Evolutionary conservation across 2,888 invertebrate species (phyloP).

Genomic region (Yponomeuta plumbellus): DNA sequence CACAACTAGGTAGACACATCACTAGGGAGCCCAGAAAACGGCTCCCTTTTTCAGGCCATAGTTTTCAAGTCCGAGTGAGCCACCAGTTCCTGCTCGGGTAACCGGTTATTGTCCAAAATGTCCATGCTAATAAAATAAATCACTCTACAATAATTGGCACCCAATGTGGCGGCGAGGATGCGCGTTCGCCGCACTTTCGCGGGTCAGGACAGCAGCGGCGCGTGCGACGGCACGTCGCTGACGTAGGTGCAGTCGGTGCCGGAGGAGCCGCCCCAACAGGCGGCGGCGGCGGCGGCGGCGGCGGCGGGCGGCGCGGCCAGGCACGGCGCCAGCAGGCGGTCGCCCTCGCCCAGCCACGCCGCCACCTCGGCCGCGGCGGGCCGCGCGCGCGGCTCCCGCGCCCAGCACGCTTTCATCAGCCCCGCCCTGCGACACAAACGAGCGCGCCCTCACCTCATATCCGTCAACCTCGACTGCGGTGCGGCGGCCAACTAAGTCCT

Average conservation of each 20-base stretch:
- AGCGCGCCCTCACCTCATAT: not conserved
- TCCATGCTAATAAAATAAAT: too few relatives aligned
- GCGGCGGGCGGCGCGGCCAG: slow-evolving; percentile 84
- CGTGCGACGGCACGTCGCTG: slow-evolving; percentile 8
- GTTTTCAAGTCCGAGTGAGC: too few relatives aligned
- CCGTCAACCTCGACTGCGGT: too few relatives aligned
- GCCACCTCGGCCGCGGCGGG: slow-evolving; percentile 88
- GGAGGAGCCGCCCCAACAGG: not conserved
- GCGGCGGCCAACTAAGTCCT: too few relatives aligned
- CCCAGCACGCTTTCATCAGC: slow-evolving; percentile 89
- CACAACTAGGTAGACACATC: too few relatives aligned
- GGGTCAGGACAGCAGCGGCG: slow-evolving; percentile 15
- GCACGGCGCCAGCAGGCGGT: slow-evolving; percentile 85
- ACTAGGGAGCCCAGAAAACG: too few relatives aligned
- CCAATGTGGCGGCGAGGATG: too few relatives aligned
- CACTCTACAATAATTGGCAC: too few relatives aligned
- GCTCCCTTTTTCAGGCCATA: too few relatives aligned
- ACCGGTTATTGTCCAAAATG: too few relatives aligned
- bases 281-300: slow-evolving; percentile 73
- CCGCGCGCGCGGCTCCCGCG: slow-evolving; percentile 80
- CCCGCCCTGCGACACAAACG: slow-evolving; percentile 74
- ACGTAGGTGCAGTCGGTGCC: slow-evolving; percentile 6
- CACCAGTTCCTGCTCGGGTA: too few relatives aligned
- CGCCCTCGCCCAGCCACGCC: slow-evolving; percentile 86
- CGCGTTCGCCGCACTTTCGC: slow-evolving; percentile 5